A percentile compares a stretch with the other conserved stretches of the same genome.
Conservation (phyloP, 2,797 vertebrate species). For the Echeneis naucrates region DNA sequence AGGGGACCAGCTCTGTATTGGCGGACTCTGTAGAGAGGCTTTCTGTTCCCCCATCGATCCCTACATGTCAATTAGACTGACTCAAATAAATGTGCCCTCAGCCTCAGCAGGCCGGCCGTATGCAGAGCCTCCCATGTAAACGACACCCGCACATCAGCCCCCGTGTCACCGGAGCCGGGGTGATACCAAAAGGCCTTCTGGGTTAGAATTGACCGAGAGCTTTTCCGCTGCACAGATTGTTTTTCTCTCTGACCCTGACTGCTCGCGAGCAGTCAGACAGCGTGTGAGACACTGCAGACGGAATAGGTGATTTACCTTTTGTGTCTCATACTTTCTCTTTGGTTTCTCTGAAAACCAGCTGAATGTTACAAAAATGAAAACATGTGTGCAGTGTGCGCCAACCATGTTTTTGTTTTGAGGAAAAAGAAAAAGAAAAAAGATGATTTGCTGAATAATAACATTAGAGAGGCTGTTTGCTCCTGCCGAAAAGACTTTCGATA, state of each 20-base stretch:
- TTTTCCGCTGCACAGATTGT: conserved; percentile 76
- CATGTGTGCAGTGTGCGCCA: neutral
- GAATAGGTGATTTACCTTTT: conserved; percentile 50
- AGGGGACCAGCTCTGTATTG: conserved; percentile 76
- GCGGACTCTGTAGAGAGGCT: conserved; percentile 72
- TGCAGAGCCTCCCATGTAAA: conserved; percentile 72
- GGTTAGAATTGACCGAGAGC: conserved; percentile 67
- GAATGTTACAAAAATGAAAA: conserved; percentile 41
- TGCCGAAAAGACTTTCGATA: neutral
- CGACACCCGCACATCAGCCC: conserved; percentile 67
- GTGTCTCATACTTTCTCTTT: conserved; percentile 41
- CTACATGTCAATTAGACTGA: conserved; percentile 82
- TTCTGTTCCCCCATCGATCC: conserved; percentile 81
- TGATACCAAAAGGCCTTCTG: conserved; percentile 62
- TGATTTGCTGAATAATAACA: conserved; percentile 16
- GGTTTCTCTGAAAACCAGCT: conserved; percentile 47
- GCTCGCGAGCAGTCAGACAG: conserved; percentile 39
- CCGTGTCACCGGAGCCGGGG: conserved; percentile 67
- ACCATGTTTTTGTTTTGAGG: conserved; percentile 46
- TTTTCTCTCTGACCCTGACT: conserved; percentile 75
- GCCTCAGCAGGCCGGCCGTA: conserved; percentile 61
- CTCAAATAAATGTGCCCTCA: conserved; percentile 83
- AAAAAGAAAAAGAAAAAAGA: neutral
- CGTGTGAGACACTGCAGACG: conserved; percentile 25
- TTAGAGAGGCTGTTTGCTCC: conserved; percentile 4